Conservation (phyloP, 2,797 vertebrate genomes). For the Sebastes minor region DNA sequence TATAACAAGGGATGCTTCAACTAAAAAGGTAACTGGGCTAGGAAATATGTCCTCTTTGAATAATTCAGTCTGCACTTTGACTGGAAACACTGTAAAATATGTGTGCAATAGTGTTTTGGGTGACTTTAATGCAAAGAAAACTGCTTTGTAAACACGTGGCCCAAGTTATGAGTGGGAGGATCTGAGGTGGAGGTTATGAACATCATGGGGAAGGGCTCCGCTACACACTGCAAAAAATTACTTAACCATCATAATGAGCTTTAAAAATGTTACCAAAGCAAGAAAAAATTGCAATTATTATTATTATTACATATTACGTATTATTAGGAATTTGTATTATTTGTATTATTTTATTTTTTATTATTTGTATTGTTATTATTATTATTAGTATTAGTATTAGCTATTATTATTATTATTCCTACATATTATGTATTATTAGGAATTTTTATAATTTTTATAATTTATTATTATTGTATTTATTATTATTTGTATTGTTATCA, state of each 20-base stretch:
- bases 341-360: not conserved
- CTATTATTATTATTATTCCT: too few relatives aligned
- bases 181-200: not conserved
- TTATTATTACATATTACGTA: not conserved
- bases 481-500: too few relatives aligned
- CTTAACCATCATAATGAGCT: not conserved
- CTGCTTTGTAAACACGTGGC: not conserved
- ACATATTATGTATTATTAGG: too few relatives aligned
- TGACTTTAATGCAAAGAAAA: not conserved
- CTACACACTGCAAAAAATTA: constrained; percentile 48
- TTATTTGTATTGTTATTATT: too few relatives aligned
- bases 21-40: not conserved
- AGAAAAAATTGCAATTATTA: not conserved
- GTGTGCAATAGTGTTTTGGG: not conserved
- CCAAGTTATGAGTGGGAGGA: not conserved
- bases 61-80: not conserved
- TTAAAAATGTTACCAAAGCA: not conserved
- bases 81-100: not conserved
- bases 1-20: not conserved
- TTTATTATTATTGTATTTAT: too few relatives aligned
- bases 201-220: not conserved
- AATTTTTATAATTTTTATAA: too few relatives aligned
- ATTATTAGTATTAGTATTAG: too few relatives aligned
- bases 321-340: not conserved
- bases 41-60: not conserved